phyloP scores from a whole-genome alignment of 2,113 vertebrate species.

The Barnardius zonarius region DNA sequence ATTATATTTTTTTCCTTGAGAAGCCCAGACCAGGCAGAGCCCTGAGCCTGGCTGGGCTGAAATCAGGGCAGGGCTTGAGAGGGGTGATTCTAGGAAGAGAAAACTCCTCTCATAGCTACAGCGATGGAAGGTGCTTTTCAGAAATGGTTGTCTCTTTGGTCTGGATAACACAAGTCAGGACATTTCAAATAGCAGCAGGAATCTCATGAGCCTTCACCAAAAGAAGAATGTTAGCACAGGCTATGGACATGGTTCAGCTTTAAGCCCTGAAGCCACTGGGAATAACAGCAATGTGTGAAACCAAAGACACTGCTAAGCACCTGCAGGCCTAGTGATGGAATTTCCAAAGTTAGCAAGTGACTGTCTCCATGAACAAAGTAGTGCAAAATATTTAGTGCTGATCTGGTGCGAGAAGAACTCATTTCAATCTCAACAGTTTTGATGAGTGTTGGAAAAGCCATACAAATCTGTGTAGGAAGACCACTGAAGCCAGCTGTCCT shows the following conservation, averaged over 20 bases:
- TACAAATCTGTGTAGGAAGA: neutral
- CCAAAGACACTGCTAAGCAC: neutral
- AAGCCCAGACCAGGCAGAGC: neutral
- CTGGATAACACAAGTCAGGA: neutral
- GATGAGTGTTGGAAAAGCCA: neutral
- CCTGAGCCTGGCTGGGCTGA: neutral
- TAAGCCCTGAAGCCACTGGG: neutral
- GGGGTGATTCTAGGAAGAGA: rapidly evolving
- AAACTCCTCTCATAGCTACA: neutral
- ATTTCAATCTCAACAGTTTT: neutral
- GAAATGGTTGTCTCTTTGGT: neutral
- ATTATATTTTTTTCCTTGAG: neutral
- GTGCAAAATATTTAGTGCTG: neutral
- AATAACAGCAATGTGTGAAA: rapidly evolving
- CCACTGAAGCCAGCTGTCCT: neutral
- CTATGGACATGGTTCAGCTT: neutral
- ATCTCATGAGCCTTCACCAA: neutral
- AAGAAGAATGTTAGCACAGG: neutral
- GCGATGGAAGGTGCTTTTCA: neutral
- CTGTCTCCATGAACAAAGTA: neutral
- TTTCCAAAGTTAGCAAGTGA: neutral
- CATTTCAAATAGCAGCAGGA: neutral
- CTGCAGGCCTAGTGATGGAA: neutral
- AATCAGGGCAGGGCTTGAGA: neutral
- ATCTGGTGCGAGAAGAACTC: neutral